Conservation (phyloP, 92 coral and sea anemone genomes). For the Umimayanthus kanabou region DNA sequence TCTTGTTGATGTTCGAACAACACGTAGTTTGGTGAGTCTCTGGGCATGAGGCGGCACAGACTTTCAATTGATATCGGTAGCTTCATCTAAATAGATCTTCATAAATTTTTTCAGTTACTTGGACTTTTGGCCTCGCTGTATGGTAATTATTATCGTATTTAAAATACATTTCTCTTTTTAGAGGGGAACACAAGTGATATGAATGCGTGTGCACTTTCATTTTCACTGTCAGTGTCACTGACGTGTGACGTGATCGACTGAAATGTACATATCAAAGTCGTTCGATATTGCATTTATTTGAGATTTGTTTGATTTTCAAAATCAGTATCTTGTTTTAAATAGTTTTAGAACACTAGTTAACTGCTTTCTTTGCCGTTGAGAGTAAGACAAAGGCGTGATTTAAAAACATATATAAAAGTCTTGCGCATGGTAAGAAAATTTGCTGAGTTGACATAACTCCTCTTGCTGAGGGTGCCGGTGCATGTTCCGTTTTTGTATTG, state of each 20-base stretch:
- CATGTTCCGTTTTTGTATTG: background rate
- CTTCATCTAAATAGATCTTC: background rate
- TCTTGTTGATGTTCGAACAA: background rate
- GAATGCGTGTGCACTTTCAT: background rate
- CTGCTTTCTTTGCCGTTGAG: background rate
- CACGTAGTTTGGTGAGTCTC: background rate
- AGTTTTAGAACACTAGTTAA: background rate
- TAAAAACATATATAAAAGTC: background rate
- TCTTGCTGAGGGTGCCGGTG: background rate
- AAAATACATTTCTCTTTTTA: background rate
- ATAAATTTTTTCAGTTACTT: background rate
- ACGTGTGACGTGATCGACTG: conserved; percentile 7
- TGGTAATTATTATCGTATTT: background rate
- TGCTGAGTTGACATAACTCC: background rate
- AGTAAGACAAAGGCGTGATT: background rate
- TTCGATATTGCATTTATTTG: background rate
- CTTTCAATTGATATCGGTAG: background rate
- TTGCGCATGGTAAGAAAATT: too few species aligned
- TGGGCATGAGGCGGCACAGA: background rate
- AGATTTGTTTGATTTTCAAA: background rate
- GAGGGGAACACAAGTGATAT: background rate
- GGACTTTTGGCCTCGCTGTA: background rate
- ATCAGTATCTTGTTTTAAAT: background rate
- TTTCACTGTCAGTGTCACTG: background rate
- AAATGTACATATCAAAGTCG: background rate